Base-by-base conservation (phyloP, 2,113 vertebrate genomes). In the Zootoca vivipara region DNA sequence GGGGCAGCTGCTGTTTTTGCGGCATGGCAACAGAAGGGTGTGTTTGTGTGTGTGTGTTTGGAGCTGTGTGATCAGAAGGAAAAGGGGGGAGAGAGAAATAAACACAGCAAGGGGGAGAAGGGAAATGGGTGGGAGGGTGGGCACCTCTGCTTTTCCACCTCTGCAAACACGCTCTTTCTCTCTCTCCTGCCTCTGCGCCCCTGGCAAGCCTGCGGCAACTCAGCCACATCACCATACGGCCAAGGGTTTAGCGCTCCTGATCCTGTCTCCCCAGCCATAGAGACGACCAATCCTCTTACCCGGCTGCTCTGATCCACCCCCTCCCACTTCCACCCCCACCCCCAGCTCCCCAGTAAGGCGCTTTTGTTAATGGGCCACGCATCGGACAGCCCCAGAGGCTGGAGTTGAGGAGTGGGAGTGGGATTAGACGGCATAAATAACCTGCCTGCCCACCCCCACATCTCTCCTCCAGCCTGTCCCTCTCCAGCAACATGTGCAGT, bases 251-350 rank as follows among this genome's bases (percentile, higher is more conserved):
- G 58, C 7, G 8, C n/a, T 38, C 58, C 62, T 82, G 72, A 89
- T 75, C 88, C 40, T 0, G 58, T 85, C 70, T 89, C 20, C 70
- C 67, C 62, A 18, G 84, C 84, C 72, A 86, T 89, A 75, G 88
- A 86, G 78, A 89, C 26, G 33, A 65, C 38, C 83, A 86, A 89
- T 89, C 88, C 78, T 86, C 88, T 86, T 89, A 86, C 30, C 77
- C 73, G 7, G 40, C 72, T 38, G 83, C 83, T n/a, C 24, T 85
- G 78, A 74, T 38, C 78, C 56, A 20, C 28, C 38, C 1, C 33
- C 67, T 26, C 65, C 22, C 65, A 30, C 12, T n/a, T 7, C 33
- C 72, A 18, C 67, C 8, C 65, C 22, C 65, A 30, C 12, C 70
- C 26, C 33, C 72, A 18, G 5, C 58, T 42, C 52, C 77, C 2